These are phyloP conservation scores for Anser cygnoides DNA, from an alignment of 2,113 vertebrate species.

Conservation along the genomic window DNA sequence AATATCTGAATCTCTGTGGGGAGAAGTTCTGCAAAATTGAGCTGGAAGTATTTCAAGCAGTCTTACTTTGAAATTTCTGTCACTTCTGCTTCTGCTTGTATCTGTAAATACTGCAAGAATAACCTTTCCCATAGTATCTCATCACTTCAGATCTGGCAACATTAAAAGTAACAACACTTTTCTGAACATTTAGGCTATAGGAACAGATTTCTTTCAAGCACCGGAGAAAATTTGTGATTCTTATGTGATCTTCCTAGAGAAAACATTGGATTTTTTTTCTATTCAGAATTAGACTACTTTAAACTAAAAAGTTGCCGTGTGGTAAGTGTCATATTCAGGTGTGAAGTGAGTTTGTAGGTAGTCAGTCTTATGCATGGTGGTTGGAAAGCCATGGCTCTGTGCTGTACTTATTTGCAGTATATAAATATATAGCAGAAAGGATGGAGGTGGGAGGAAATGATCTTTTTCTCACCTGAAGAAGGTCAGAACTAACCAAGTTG, in stretches of 20 bases:
- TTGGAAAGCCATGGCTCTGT: neutral
- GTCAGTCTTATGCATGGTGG: neutral
- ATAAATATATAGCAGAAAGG: neutral
- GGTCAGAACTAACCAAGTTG: neutral
- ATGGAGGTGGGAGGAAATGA: neutral
- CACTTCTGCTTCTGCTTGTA: constrained; percentile 71
- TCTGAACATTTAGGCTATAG: constrained; percentile 68
- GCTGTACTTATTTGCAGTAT: neutral
- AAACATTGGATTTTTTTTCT: constrained; percentile 19
- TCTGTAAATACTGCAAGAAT: constrained; percentile 69
- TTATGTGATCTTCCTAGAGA: constrained; percentile 58
- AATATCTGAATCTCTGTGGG: constrained; percentile 33
- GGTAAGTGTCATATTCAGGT: neutral
- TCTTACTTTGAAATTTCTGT: constrained; percentile 67
- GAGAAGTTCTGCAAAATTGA: constrained; percentile 61
- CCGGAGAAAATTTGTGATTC: constrained; percentile 63
- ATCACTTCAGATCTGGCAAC: constrained; percentile 66
- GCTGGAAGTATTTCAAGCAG: constrained; percentile 69
- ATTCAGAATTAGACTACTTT: neutral
- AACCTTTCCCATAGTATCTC: constrained; percentile 68
- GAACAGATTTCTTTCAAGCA: constrained; percentile 71
- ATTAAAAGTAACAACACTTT: constrained; percentile 68
- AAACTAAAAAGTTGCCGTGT: neutral
- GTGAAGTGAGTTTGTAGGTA: neutral
- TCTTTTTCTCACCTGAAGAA: neutral